Percentiles rank a stretch among this genome's conserved stretches.
phyloP scores from a whole-genome alignment of 2,797 vertebrate genomes.

The Coregonus sp. region DNA sequence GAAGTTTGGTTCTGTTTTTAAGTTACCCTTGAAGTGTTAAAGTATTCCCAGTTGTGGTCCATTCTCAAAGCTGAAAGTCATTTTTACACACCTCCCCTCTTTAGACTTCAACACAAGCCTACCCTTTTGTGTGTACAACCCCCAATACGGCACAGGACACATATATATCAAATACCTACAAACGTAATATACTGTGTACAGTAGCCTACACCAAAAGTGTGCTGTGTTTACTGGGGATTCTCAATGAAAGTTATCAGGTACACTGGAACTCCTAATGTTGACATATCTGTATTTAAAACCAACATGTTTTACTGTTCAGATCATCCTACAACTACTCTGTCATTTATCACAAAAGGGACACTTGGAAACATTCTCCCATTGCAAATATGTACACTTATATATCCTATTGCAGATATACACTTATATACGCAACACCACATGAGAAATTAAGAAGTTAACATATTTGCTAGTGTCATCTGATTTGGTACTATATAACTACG shows the following conservation, averaged over 20 bases:
- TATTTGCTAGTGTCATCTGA: too few species aligned
- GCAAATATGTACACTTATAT: too few species aligned
- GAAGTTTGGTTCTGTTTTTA: constrained; percentile 25
- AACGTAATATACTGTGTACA: constrained; percentile 13
- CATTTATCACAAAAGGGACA: too few species aligned
- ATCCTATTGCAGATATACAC: too few species aligned
- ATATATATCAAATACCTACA: constrained; percentile 39
- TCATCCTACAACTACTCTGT: too few species aligned
- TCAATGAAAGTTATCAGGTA: not conserved
- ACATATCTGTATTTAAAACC: too few species aligned
- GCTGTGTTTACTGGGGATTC: not conserved
- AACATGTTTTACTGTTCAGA: too few species aligned
- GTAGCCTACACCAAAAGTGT: constrained; percentile 19
- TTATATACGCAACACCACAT: too few species aligned
- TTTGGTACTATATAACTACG: too few species aligned
- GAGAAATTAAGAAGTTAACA: too few species aligned
- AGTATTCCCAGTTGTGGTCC: constrained; percentile 31
- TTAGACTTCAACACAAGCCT: constrained; percentile 10
- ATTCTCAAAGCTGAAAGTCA: constrained; percentile 23
- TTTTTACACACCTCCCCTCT: not conserved
- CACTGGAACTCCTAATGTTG: not conserved
- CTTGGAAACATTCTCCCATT: too few species aligned
- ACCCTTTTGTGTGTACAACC: constrained; percentile 29
- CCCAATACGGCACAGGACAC: constrained; percentile 28
- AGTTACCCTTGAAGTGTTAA: constrained; percentile 7